A percentile compares a stretch with the other conserved stretches of the same genome.
Evolutionary conservation across 2,797 vertebrate species (phyloP).

Genomic region (Simalia tracyae): DNA sequence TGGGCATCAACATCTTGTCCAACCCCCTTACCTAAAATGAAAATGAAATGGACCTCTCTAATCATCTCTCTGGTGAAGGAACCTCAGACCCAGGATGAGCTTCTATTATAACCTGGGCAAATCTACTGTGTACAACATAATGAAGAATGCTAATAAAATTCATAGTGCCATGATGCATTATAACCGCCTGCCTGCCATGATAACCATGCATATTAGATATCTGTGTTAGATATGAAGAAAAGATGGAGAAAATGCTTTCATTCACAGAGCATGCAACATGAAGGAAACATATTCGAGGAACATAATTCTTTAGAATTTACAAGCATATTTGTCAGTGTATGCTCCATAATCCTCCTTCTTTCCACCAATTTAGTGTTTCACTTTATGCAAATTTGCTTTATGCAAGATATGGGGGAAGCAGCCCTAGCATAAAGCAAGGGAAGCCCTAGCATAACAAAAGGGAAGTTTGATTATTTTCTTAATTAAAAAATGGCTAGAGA

Average conservation of each 20-base stretch:
- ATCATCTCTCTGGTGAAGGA: background rate
- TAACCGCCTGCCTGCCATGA: background rate
- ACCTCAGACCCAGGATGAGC: background rate
- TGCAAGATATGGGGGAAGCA: background rate
- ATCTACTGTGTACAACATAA: too few species aligned
- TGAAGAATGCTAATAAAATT: background rate
- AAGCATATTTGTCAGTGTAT: background rate
- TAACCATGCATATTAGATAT: background rate
- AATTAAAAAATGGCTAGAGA: background rate
- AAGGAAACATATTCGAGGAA: background rate
- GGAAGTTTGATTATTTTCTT: background rate
- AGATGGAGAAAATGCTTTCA: background rate
- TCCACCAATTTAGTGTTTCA: background rate
- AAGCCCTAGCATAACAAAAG: background rate
- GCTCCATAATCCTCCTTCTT: background rate
- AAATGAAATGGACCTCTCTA: background rate
- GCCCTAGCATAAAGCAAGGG: background rate
- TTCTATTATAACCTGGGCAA: background rate
- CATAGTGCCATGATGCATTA: background rate
- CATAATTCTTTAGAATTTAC: background rate
- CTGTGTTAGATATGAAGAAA: background rate
- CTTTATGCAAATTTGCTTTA: background rate
- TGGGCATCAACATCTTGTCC: background rate
- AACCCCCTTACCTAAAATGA: background rate
- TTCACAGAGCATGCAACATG: background rate